Evolutionary conservation across 2,797 vertebrate species (phyloP).

Genomic region (Benthosema pterotum): DNA sequence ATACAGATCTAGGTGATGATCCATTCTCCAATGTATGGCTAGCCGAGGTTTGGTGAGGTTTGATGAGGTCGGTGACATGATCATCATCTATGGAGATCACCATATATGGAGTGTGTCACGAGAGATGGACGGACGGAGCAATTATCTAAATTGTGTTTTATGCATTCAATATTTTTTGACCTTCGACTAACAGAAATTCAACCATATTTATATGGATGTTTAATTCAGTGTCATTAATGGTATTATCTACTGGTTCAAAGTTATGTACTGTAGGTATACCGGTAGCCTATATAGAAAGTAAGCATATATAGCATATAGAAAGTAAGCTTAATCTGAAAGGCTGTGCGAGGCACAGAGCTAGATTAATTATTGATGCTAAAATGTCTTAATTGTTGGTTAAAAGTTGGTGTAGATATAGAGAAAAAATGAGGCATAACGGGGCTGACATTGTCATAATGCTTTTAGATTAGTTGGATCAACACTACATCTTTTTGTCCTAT

Average conservation of each 20-base stretch:
- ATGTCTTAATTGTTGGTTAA: slow-evolving; percentile 59
- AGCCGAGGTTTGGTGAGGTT: no score
- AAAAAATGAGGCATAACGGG: slow-evolving; percentile 32
- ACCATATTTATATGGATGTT: not conserved
- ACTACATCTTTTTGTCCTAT: slow-evolving; percentile 53
- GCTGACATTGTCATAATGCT: slow-evolving; percentile 60
- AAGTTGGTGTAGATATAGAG: slow-evolving; percentile 53
- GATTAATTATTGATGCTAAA: slow-evolving; percentile 75
- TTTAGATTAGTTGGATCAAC: slow-evolving; percentile 58
- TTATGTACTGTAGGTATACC: no score
- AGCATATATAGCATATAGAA: slow-evolving; percentile 34
- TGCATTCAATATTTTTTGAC: no score
- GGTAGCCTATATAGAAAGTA: no score
- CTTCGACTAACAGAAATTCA: not conserved
- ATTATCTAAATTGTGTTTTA: no score
- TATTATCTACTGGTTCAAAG: slow-evolving; percentile 2
- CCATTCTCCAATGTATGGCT: no score
- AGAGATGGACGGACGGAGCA: no score
- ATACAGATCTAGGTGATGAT: no score
- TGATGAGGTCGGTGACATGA: no score
- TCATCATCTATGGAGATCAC: no score
- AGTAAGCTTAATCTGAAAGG: slow-evolving; percentile 43
- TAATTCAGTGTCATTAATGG: not conserved
- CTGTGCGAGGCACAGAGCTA: slow-evolving; percentile 10
- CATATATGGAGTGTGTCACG: no score